Evolutionary conservation across 2,888 invertebrate species (phyloP), one percentile per base, ranked within the genome.

Genomic region (Embidobia sp.): DNA sequence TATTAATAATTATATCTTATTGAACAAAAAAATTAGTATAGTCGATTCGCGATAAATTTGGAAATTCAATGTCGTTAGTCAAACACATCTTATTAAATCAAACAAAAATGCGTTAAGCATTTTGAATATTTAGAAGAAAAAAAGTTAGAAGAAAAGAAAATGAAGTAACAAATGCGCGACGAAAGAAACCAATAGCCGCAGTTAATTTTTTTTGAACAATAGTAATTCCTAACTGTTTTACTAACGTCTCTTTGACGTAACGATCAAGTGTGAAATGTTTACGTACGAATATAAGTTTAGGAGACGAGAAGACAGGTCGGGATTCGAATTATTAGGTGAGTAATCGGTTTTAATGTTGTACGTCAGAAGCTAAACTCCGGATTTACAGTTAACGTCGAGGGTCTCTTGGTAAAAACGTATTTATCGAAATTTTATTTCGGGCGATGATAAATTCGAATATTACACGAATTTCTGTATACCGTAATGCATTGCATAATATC

Each of bases 211-310:
- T 51, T 44, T 44, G 69, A 44, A 66, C 70, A 76, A 70, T 51
- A 26, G 59, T 40, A 57, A 70, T 51, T 77, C 59, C 64, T 59
- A 77, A 77, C 69, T 59, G 69, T 76, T 75, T 48, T 33, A 57
- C 22, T 46, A 61, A 63, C 29, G 42, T 35, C 33, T 3, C 22
- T 42, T 44, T 59, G 57, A 64, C 55, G 63, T 69, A 69, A 63
- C 19, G 10, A 63, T 59, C 37, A 18, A 59, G 49, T 37, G 26
- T 63, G 61, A 72, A 72, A 61, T 72, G 53, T 72, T 72, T 72
- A 63, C 40, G 22, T 53, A 63, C 44, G 51, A 51, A 51, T 33
- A 29, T 10, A 40, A 48, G 51, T 44, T 48, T n/a, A n/a, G 1
- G 40, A 11, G 63, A 53, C 51, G 51, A 48, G 15, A 31, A 59